Percentiles rank a stretch among this genome's conserved stretches.
These are phyloP conservation scores for Psilopsiagon aurifrons DNA, from an alignment of 2,113 vertebrate genomes.

Conservation along the genomic window DNA sequence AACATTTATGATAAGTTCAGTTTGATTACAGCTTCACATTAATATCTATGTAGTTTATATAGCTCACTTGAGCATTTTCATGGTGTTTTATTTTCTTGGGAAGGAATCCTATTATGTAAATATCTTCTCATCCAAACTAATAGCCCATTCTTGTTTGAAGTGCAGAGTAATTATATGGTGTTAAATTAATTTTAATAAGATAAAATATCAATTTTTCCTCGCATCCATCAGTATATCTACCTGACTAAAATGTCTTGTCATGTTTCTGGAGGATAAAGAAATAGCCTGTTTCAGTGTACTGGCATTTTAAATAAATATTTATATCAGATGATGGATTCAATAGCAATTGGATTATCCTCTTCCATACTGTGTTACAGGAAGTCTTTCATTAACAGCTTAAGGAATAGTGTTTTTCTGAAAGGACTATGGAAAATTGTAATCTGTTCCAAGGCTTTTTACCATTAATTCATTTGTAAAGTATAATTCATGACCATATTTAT, in stretches of 20 bases:
- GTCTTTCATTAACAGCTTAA: not conserved
- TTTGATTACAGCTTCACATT: slow-evolving; percentile 55
- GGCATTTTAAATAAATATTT: not conserved
- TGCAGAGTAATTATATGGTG: slow-evolving; percentile 33
- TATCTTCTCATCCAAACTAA: slow-evolving; percentile 61
- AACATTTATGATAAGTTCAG: slow-evolving; percentile 31
- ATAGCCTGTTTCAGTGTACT: not conserved
- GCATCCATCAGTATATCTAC: not conserved
- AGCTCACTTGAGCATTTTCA: slow-evolving; percentile 31
- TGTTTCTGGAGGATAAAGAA: slow-evolving; percentile 9
- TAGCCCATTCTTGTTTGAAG: slow-evolving; percentile 45
- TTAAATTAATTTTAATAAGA: slow-evolving; percentile 54
- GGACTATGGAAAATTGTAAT: not conserved
- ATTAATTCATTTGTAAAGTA: not conserved
- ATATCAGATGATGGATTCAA: not conserved
- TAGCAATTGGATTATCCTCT: not conserved
- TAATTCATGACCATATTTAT: not conserved
- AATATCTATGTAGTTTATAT: not conserved
- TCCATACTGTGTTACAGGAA: not conserved
- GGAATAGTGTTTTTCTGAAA: not conserved
- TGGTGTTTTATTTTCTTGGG: slow-evolving; percentile 32
- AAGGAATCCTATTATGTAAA: slow-evolving; percentile 42
- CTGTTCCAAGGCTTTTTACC: not conserved
- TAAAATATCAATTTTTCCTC: slow-evolving; percentile 17
- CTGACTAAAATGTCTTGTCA: slow-evolving; percentile 32